Conservation (phyloP, 2,113 vertebrate species). For the Morone chrysops region DNA sequence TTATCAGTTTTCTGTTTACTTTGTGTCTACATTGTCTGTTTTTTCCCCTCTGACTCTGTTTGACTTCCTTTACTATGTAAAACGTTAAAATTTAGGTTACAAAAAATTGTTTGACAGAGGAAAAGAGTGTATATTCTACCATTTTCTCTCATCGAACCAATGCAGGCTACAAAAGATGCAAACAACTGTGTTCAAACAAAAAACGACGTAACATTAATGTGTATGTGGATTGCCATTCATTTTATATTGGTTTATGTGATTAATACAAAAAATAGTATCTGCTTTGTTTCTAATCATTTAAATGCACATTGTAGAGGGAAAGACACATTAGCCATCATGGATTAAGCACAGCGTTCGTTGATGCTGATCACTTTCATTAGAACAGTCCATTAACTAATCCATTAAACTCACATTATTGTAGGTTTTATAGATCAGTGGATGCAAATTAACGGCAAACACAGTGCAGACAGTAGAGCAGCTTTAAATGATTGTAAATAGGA, state of each 20-base stretch:
- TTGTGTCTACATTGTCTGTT: neutral
- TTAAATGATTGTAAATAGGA: neutral
- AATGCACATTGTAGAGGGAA: neutral
- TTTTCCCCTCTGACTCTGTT: neutral
- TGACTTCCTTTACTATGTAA: neutral
- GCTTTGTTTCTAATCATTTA: neutral
- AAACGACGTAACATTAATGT: neutral
- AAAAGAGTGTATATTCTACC: too few species aligned
- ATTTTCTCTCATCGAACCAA: neutral
- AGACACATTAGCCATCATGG: neutral
- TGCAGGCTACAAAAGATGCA: neutral
- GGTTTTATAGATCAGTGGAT: neutral
- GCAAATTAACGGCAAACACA: neutral
- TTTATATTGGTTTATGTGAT: neutral
- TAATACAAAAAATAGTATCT: neutral
- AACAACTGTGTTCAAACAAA: neutral
- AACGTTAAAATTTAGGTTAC: too few species aligned
- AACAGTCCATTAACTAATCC: constrained; percentile 9
- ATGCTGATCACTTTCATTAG: neutral
- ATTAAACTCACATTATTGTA: constrained; percentile 13
- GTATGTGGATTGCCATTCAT: neutral
- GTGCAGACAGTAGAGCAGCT: neutral
- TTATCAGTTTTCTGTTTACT: neutral
- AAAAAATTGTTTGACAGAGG: too few species aligned
- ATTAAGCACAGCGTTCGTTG: neutral